A percentile compares a stretch with the other conserved stretches of the same genome.
Evolutionary conservation across 2,888 invertebrate species (phyloP).

Genomic region (Pheosia tremula): DNA sequence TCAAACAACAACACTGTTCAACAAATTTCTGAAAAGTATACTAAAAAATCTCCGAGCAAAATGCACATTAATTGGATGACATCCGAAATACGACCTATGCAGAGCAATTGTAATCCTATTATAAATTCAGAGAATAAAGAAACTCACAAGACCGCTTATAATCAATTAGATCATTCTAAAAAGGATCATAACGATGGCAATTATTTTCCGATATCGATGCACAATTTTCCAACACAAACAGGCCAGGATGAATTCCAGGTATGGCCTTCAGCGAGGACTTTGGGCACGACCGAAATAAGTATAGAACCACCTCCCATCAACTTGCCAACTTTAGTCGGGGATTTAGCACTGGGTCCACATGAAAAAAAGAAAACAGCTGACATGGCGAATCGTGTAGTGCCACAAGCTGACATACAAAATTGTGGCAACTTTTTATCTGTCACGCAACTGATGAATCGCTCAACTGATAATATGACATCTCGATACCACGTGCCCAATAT

Average conservation of each 20-base stretch:
- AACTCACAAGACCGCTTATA: slow-evolving; percentile 56
- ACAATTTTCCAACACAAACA: slow-evolving; percentile 68
- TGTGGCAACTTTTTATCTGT: slow-evolving; percentile 78
- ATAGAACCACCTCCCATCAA: slow-evolving; percentile 80
- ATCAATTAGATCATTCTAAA: slow-evolving; percentile 59
- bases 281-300: slow-evolving; percentile 77
- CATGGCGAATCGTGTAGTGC: slow-evolving; percentile 49
- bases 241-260: slow-evolving; percentile 73
- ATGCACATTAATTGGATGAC: slow-evolving; percentile 83
- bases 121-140: slow-evolving; percentile 61
- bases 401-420: slow-evolving; percentile 68
- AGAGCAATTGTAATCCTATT: slow-evolving; percentile 60
- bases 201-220: slow-evolving; percentile 76
- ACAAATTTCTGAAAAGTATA: slow-evolving; percentile 67
- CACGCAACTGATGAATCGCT: slow-evolving; percentile 78
- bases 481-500: slow-evolving; percentile 61
- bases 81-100: slow-evolving; percentile 74
- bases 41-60: slow-evolving; percentile 76
- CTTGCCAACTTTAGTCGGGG: slow-evolving; percentile 76
- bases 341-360: slow-evolving; percentile 76
- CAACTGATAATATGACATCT: slow-evolving; percentile 65
- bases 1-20: slow-evolving; percentile 49
- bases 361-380: slow-evolving; percentile 74
- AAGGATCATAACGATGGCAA: slow-evolving; percentile 66
- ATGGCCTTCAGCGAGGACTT: slow-evolving; percentile 73